phyloP scores from a whole-genome alignment of 2,888 invertebrate species.

The Petrophora chlorosata region DNA sequence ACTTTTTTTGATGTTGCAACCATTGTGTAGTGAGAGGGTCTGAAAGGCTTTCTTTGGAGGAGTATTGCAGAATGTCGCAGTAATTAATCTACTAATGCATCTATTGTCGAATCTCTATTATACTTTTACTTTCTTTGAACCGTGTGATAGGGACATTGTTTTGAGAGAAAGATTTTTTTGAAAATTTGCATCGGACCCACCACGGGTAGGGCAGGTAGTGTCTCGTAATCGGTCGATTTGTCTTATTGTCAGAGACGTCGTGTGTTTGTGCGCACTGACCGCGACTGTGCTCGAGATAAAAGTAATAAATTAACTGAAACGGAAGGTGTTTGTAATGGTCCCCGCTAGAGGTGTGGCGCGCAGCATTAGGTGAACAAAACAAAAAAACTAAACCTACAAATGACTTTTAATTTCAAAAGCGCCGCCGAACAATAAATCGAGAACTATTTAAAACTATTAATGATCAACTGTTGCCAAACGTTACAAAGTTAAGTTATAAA shows the following conservation, averaged over 20 bases:
- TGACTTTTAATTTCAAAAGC: constrained; percentile 31
- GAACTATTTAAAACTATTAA: constrained; percentile 49
- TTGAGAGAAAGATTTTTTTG: constrained; percentile 52
- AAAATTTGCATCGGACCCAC: constrained; percentile 76
- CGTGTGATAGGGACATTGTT: constrained; percentile 52
- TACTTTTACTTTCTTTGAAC: constrained; percentile 74
- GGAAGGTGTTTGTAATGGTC: constrained; percentile 76
- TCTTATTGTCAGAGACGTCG: constrained; percentile 79
- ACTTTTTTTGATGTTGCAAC: constrained; percentile 48
- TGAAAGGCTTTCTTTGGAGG: constrained; percentile 67
- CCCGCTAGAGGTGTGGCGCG: constrained; percentile 69
- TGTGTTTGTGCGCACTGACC: constrained; percentile 79
- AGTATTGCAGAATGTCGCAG: constrained; percentile 62
- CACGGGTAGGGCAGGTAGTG: constrained; percentile 76
- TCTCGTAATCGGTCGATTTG: constrained; percentile 80
- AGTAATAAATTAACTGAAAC: constrained; percentile 79
- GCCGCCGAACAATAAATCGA: constrained; percentile 45
- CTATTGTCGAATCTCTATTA: constrained; percentile 55
- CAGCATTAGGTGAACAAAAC: constrained; percentile 54
- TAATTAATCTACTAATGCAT: constrained; percentile 76
- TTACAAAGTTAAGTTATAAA: constrained; percentile 70
- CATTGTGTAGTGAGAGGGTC: constrained; percentile 59
- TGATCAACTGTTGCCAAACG: constrained; percentile 49
- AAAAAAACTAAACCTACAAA: constrained; percentile 31
- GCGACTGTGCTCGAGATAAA: constrained; percentile 79